A percentile compares a stretch with the other conserved stretches of the same genome.
Conservation (phyloP, 2,113 vertebrate genomes). For the Sula dactylatra region DNA sequence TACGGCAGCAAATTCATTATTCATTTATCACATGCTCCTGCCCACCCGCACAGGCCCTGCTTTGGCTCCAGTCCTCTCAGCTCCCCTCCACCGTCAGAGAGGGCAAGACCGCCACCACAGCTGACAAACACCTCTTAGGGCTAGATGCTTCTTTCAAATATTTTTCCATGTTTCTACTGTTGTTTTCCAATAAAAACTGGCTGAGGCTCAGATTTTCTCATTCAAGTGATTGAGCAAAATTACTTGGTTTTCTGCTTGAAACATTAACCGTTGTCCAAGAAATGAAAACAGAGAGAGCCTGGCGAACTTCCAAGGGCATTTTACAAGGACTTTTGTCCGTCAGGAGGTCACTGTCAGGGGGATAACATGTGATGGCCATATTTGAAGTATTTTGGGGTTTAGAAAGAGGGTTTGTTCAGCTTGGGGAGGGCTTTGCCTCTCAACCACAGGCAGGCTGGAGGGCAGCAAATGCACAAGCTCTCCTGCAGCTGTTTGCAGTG, state of each 20-base stretch:
- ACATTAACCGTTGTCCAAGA: not conserved
- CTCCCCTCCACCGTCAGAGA: not conserved
- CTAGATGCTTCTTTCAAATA: not conserved
- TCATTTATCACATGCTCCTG: no score
- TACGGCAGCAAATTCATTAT: no score
- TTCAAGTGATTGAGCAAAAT: not conserved
- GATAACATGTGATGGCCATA: not conserved
- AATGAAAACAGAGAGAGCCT: not conserved
- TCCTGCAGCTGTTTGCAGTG: not conserved
- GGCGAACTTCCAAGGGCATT: not conserved
- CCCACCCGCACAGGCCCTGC: not conserved
- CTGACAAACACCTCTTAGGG: not conserved
- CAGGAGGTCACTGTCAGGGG: not conserved
- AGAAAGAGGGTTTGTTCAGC: not conserved
- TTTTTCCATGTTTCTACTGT: not conserved
- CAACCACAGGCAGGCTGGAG: not conserved
- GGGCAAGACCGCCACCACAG: not conserved
- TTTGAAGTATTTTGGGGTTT: not conserved
- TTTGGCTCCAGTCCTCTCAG: not conserved
- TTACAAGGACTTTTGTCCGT: not conserved
- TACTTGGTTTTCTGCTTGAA: not conserved
- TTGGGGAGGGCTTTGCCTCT: not conserved
- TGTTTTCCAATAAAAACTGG: not conserved
- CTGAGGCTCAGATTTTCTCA: not conserved
- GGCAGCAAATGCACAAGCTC: not conserved